These are phyloP conservation scores for Chamaetylas fuelleborni DNA, from an alignment of 2,113 vertebrate genomes.

Conservation along the genomic window DNA sequence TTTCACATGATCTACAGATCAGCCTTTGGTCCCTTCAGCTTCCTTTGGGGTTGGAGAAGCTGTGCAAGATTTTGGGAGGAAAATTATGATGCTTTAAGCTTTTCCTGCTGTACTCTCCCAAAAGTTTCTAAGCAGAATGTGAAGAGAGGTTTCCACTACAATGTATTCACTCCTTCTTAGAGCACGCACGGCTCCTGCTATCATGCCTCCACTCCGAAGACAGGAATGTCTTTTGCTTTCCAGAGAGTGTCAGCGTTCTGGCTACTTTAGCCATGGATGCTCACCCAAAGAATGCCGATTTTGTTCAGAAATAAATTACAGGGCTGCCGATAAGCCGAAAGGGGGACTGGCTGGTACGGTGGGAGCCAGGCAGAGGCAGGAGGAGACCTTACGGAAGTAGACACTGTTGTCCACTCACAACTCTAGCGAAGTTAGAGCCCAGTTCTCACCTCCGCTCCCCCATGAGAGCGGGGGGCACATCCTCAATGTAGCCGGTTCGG, in stretches of 20 bases:
- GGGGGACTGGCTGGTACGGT: neutral
- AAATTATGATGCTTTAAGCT: neutral
- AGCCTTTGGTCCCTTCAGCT: neutral
- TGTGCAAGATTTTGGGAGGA: neutral
- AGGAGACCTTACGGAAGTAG: neutral
- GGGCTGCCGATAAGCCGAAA: neutral
- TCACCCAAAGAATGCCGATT: neutral
- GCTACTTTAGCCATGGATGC: neutral
- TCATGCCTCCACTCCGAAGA: neutral
- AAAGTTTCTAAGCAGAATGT: slow-evolving; percentile 30
- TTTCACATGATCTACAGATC: neutral
- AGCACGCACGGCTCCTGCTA: neutral
- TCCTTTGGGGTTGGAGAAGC: neutral
- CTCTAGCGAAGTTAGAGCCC: slow-evolving; percentile 32
- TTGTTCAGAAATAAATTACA: neutral
- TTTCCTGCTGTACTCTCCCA: neutral
- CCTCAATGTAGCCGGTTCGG: neutral
- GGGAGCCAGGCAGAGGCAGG: neutral
- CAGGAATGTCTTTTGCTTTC: neutral
- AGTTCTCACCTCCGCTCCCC: neutral
- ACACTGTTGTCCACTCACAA: neutral
- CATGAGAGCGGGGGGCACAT: neutral
- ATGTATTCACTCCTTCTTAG: neutral
- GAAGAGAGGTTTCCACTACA: neutral
- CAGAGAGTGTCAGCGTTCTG: neutral